Evolutionary conservation across 2,797 vertebrate genomes (phyloP), one percentile per base, ranked within the genome.

Genomic region (Esox lucius): DNA sequence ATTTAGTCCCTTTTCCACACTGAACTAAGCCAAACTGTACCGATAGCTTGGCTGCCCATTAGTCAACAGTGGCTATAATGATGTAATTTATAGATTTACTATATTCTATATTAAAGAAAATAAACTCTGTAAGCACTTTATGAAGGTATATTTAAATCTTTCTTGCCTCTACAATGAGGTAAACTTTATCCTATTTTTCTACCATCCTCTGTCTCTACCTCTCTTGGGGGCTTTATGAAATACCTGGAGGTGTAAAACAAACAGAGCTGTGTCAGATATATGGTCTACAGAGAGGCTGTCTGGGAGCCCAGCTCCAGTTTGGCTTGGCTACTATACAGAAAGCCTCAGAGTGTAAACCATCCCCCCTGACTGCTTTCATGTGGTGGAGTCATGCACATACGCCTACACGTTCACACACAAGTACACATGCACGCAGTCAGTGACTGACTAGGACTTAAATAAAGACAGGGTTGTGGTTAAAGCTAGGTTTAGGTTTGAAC

Each of bases 181-280:
- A 17, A 16, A 33, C 64, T 65, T 31, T 16, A 62, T 62, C 59
- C 13, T 26, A 16, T 5, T 15, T 16, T 31, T 49, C 26, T 24
- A 61, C 56, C 26, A 39, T 42, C 70, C 62, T 46, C 33, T 42
- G 2, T 28, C 15, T 46, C 16, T 19, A 28, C 7, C n/a, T 15
- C 35, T 71, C 35, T 35, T 53, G 31, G 9, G 2, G 9, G 77
- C 17, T 12, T 16, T 49, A 24, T 75, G 77, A 81, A 79, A 68
- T 75, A 81, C 78, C 81, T 80, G 79, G 71, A 80, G 80, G 62
- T 85, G 76, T 62, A 78, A 82, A 75, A 62, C 76, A 83, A 87
- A 88, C 83, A 85, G 59, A 65, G 68, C 49, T n/a, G 1, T 77
- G 81, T 86, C 82, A 87, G 87, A 89, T 84, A 66, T 86, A 87